These are phyloP conservation scores for Orthonyx spaldingii DNA, from an alignment of 2,113 vertebrate genomes.

Conservation along the genomic window DNA sequence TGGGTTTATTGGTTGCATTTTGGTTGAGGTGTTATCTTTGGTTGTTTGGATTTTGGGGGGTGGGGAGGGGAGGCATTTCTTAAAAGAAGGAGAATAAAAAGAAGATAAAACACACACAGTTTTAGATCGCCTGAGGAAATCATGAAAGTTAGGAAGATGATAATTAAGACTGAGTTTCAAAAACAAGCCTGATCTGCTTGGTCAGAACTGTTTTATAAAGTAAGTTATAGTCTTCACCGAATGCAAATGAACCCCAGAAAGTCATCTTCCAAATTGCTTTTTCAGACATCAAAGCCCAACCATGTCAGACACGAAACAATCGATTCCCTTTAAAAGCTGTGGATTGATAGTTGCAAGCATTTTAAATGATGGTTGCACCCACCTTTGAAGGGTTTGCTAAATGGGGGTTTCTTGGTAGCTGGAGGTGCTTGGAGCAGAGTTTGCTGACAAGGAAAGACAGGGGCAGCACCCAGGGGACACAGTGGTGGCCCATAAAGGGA, in stretches of 20 bases:
- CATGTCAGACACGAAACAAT: not conserved
- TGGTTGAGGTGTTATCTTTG: not conserved
- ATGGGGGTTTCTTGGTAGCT: not conserved
- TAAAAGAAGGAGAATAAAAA: not conserved
- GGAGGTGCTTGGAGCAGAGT: accelerated
- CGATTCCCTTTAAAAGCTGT: not conserved
- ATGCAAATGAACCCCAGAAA: not conserved
- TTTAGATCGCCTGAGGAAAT: not conserved
- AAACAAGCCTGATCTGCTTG: not conserved
- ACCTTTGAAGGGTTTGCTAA: not conserved
- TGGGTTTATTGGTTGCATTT: not conserved
- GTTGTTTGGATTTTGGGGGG: accelerated
- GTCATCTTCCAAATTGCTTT: not conserved
- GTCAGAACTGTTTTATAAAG: not conserved
- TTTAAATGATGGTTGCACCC: not conserved
- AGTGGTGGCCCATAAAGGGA: not conserved
- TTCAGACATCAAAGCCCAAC: not conserved
- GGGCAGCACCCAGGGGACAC: not conserved
- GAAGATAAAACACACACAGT: not conserved
- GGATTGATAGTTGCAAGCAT: not conserved
- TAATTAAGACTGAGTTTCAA: not conserved
- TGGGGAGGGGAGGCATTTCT: accelerated
- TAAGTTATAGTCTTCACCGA: not conserved
- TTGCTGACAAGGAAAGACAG: not conserved
- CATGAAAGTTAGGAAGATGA: not conserved